These are phyloP conservation scores for Toxotes jaculatrix DNA, from an alignment of 2,113 vertebrate species.

Conservation along the genomic window DNA sequence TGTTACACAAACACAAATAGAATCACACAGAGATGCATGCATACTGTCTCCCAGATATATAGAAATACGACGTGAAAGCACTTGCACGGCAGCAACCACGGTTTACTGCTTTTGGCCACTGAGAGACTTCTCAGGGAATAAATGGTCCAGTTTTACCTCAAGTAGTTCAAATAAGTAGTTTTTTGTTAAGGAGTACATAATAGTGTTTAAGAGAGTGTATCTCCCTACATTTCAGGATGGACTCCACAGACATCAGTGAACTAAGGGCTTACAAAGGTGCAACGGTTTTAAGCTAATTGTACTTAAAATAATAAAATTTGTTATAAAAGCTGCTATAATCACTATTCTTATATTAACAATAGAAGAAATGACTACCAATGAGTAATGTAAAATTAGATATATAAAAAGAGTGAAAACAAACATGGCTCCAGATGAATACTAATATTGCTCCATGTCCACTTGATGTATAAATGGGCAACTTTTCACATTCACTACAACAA, in stretches of 20 bases:
- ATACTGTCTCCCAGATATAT: slow-evolving; percentile 48
- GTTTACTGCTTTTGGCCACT: slow-evolving; percentile 39
- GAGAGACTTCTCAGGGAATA: slow-evolving; percentile 18
- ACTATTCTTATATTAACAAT: background rate
- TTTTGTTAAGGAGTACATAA: too few species aligned
- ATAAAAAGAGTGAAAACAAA: too few species aligned
- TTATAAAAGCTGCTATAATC: background rate
- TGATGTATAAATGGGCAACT: too few species aligned
- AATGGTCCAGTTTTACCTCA: background rate
- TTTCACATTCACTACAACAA: too few species aligned
- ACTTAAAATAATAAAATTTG: background rate
- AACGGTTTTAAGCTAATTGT: background rate
- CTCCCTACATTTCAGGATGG: too few species aligned
- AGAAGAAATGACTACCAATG: background rate
- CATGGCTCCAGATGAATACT: too few species aligned
- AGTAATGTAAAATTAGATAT: background rate
- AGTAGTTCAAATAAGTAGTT: too few species aligned
- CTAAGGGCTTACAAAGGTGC: too few species aligned
- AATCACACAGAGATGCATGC: slow-evolving; percentile 47
- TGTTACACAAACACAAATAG: slow-evolving; percentile 69
- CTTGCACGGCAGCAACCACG: slow-evolving; percentile 37
- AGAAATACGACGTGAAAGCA: slow-evolving; percentile 63
- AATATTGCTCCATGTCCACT: too few species aligned
- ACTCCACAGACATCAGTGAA: too few species aligned
- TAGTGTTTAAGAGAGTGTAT: too few species aligned